Base-by-base conservation (phyloP, 1,140 invertebrate genomes). In the Pissodes strobi region DNA sequence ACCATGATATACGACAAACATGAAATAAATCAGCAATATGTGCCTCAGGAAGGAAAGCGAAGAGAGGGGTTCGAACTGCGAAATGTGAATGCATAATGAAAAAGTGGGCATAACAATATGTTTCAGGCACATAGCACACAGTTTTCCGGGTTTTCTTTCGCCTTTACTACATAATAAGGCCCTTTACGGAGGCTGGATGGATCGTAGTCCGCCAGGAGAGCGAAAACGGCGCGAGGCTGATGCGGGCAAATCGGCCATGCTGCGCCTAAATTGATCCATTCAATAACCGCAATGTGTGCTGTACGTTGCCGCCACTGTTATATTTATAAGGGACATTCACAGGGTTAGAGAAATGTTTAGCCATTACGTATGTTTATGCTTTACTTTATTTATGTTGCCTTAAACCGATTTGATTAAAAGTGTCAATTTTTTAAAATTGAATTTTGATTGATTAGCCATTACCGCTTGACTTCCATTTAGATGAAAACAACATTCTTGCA, bases 241-340 rank as follows among this genome's bases (percentile, higher is more conserved):
- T 69, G 68, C 41, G 68, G 68, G 65, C 67, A 66, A 73, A 74
- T 72, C 71, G 72, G 57, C 70, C 73, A 72, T 74, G 73, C 71
- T 70, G 75, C 64, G 73, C 61, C 72, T 72, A 73, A 77, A 77
- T 77, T 77, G 76, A 77, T 76, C 74, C 76, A 77, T 77, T 77
- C 74, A 76, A 77, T 77, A 77, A 77, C 76, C 76, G 66, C 74
- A 76, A 77, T 74, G 74, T 76, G 72, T 67, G 53, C 72, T 73
- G 76, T 67, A 74, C 70, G 72, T 74, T 67, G 71, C 72, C 67
- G 72, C 67, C 68, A 69, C 67, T 71, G 69, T 75, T 75, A 73
- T 72, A 70, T 75, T 75, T 75, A 75, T 71, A 75, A 59, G 45
- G 43, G 48, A 45, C 38, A 68, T 63, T 63, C 56, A 59, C 21